Conservation (phyloP, 2,888 invertebrate species). For the Bimastos eiseni region DNA sequence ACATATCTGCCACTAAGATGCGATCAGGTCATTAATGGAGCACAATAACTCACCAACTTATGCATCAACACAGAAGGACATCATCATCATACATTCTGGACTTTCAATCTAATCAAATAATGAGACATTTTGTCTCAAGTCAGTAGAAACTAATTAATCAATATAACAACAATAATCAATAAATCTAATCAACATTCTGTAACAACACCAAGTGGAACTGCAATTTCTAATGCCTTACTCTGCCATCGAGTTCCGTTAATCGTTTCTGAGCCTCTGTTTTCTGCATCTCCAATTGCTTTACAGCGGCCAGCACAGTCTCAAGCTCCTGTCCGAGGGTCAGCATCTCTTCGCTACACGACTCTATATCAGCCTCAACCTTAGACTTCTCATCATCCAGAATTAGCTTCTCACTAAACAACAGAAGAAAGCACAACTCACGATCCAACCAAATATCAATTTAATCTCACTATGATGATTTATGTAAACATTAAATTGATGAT, state of each 20-base stretch:
- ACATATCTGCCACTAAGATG: no score
- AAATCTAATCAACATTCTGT: background rate
- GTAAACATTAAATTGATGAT: background rate
- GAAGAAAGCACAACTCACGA: background rate
- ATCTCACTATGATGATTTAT: background rate
- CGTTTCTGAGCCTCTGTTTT: constrained; percentile 94
- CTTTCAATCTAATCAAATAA: background rate
- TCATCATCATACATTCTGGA: no score
- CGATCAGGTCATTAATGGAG: no score
- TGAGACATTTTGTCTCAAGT: background rate
- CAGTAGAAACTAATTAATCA: background rate
- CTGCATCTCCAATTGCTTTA: constrained; percentile 77
- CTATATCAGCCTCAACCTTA: constrained; percentile 87
- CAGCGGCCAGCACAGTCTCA: constrained; percentile 87
- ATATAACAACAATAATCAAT: background rate
- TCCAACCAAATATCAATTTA: background rate
- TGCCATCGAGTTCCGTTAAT: constrained; percentile 87
- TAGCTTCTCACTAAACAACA: constrained; percentile 65
- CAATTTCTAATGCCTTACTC: constrained; percentile 68
- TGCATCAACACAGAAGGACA: no score
- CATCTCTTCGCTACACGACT: constrained; percentile 85
- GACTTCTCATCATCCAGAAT: constrained; percentile 84
- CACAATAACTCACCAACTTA: no score
- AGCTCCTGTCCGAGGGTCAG: constrained; percentile 89
- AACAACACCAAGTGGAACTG: background rate